Percentiles rank a stretch among this genome's conserved stretches.
Evolutionary conservation across 2,113 vertebrate genomes (phyloP).

Genomic region (Pachyramphus minor): DNA sequence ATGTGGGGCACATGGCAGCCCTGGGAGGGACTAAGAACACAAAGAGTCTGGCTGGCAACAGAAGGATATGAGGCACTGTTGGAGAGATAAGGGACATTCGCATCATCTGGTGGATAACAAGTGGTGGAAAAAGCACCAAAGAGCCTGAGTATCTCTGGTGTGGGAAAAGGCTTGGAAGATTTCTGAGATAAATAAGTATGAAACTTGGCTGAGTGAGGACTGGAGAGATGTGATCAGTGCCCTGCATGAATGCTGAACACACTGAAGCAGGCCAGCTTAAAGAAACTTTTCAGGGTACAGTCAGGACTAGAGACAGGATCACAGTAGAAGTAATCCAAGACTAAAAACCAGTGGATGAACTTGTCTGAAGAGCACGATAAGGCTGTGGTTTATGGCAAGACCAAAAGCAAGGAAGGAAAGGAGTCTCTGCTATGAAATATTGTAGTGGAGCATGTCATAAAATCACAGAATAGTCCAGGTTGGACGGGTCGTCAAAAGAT

Average conservation of each 20-base stretch:
- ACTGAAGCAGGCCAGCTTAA: neutral
- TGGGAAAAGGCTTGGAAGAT: neutral
- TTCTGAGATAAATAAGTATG: neutral
- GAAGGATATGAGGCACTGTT: neutral
- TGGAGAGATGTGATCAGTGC: neutral
- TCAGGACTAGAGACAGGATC: neutral
- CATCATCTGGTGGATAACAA: neutral
- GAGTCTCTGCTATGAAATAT: neutral
- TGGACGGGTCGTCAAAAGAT: neutral
- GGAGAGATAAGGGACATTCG: neutral
- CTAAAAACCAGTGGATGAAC: neutral
- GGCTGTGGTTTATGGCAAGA: neutral
- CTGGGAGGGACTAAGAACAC: neutral
- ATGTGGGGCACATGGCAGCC: neutral
- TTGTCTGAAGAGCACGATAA: neutral
- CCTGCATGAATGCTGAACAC: neutral
- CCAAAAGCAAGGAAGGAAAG: neutral
- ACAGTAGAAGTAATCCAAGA: neutral
- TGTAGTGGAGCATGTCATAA: neutral
- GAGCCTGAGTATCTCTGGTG: neutral
- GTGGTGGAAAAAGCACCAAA: neutral
- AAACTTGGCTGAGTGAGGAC: neutral
- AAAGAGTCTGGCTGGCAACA: neutral
- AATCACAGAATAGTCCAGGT: neutral
- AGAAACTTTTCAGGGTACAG: neutral